Base-by-base conservation (phyloP, 2,797 vertebrate genomes). In the Schizopygopsis pylzovi region DNA sequence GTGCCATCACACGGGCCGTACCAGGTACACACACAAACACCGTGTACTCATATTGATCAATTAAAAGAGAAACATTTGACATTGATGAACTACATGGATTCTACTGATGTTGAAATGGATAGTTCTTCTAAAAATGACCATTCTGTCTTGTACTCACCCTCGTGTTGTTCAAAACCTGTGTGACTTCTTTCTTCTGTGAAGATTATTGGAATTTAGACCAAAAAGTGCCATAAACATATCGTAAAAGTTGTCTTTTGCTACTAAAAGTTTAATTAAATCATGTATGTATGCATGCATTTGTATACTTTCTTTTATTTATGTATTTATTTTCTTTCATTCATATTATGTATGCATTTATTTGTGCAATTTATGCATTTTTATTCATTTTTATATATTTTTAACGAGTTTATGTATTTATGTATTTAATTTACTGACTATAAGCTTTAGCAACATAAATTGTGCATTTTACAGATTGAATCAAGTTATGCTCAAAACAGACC, bases 1-100 rank as follows among this genome's bases (percentile, higher is more conserved):
- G 90, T 98, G 79, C 97, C 97, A 45, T 89, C 93, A 77, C 93
- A 96, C 22, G 95, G 96, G 43, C 90, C 95, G 0, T 96, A 98
- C 88, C 94, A 98, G 97, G 97, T 98, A 93, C 41, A 63, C 41
- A 63, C 7, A 83, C 54, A 45, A 81, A 63, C 67, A 79, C 75
- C 49, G 12, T n/a, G 20, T 22, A 41, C 39, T 45, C 11, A 12
- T 20, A 25, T 76, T 52, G 10, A 12, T 20, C 1, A 7, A 72
- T 72, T 25, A 11, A 70, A 43, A 70, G 4, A 39, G 8, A 41
- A 43, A 70, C 25, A 43, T 61, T 25, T 25, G n/a, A 65, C 63
- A 8, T 67, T 67, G 13, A 65, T 2, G 0, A 28, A 28, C 12
- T 13, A 28, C 4, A 63, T 63, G n/a, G 59, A 63, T 63, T 63